Evolutionary conservation across 1,140 invertebrate species (phyloP).

Genomic region (Drosophila seguyi): DNA sequence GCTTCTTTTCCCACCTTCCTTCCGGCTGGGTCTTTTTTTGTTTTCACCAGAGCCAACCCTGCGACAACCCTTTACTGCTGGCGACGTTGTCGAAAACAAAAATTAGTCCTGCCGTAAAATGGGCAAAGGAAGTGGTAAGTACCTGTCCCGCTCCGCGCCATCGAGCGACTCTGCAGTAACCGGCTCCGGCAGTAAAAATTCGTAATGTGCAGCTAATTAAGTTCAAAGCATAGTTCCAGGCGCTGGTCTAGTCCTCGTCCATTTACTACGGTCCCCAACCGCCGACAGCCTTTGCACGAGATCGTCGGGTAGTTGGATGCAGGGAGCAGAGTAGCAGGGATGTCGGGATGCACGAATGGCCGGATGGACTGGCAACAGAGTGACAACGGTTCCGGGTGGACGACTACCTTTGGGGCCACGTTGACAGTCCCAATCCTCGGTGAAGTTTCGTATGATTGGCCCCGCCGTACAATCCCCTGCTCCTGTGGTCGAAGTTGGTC

Average conservation of each 20-base stretch:
- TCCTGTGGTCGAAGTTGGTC: slow-evolving; percentile 18
- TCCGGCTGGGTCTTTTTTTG: slow-evolving; percentile 5
- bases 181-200: slow-evolving; percentile 74
- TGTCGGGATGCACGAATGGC: background rate
- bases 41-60: background rate
- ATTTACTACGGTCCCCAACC: slow-evolving; percentile 22
- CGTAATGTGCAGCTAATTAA: slow-evolving; percentile 83
- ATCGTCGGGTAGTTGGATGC: slow-evolving; percentile 6
- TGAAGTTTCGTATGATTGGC: slow-evolving; percentile 47
- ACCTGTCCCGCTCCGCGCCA: slow-evolving; percentile 41
- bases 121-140: slow-evolving; percentile 81
- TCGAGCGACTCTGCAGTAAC: slow-evolving; percentile 59
- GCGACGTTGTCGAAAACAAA: slow-evolving; percentile 78
- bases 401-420: slow-evolving; percentile 2
- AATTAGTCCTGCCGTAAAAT: slow-evolving; percentile 80
- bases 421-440: slow-evolving; percentile 43
- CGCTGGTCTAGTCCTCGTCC: slow-evolving; percentile 38
- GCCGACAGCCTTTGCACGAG: slow-evolving; percentile 6
- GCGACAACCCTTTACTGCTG: slow-evolving; percentile 57
- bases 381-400: background rate
- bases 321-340: background rate
- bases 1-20: slow-evolving; percentile 1
- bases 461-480: slow-evolving; percentile 15
- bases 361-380: slow-evolving; percentile 1
- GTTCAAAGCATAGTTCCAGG: slow-evolving; percentile 79